Base-by-base conservation (phyloP, 2,113 vertebrate species). In the Polyodon spathula region DNA sequence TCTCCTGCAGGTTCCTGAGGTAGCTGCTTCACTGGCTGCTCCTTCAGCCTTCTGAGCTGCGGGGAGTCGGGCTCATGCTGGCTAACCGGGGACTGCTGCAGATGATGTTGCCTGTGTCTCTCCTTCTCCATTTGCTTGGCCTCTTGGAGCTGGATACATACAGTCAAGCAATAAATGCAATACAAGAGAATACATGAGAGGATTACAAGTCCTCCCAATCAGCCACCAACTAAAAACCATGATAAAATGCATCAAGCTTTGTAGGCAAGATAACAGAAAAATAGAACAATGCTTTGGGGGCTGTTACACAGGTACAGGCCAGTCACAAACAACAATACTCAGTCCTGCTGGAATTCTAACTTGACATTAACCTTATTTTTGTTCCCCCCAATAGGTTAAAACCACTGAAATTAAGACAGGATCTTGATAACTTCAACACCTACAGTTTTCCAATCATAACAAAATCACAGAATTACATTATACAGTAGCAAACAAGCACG, bases 101-200 rank as follows among this genome's bases (percentile, higher is more conserved):
- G 71, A 73, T 88, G 84, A 1, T 91, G 89, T 73, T 96, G 95
- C 51, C 93, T 86, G 76, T 97, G 95, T 56, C 94, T 85, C 74
- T 99, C 96, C 59, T 92, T 87, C 78, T 99, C 96, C 89, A 95
- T 90, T 82, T 95, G 95, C 78, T 97, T 97, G 43, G 93, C 95
- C 87, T 99, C 96, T 81, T 99, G 96, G 63, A 98, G 89, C 96
- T 99, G 71, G 27, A 27, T 27, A 27, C 3, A 50, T 6, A 50
- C 2, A 27, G 27, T 27, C 27, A 27, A 27, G 27, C 27, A 27
- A 27, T 2, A 27, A 27, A 27, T 27, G 27, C 27, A 27, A 27
- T 27, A 27, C 27, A 27, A 27, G 27, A 27, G 1, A 27, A 27
- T 27, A 27, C 27, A 27, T 27, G 27, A 27, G 27, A 27, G 27